Conservation (phyloP, 2,888 invertebrate species). For the Tridacna crocea region DNA sequence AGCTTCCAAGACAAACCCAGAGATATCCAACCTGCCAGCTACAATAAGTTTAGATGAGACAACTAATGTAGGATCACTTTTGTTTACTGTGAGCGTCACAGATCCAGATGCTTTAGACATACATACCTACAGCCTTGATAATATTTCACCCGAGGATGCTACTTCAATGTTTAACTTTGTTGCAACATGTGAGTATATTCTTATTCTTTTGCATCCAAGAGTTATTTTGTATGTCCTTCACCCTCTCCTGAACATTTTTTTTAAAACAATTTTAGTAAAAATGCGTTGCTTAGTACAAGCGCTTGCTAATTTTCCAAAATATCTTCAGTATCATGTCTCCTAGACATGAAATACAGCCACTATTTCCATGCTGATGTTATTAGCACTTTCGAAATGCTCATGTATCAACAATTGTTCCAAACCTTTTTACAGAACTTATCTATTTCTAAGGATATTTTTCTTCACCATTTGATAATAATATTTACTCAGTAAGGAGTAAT, state of each 20-base stretch:
- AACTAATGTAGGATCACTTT: conserved; percentile 15
- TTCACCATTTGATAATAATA: background rate
- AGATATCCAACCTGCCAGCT: conserved; percentile 37
- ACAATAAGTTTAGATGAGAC: conserved; percentile 33
- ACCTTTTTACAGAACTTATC: no score
- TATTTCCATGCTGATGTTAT: no score
- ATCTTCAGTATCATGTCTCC: no score
- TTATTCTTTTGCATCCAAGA: no score
- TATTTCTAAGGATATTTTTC: background rate
- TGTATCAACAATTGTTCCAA: no score
- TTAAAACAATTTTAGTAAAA: background rate
- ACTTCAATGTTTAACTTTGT: background rate
- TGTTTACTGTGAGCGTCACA: conserved; percentile 32
- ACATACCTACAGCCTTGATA: conserved; percentile 29
- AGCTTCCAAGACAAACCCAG: conserved; percentile 45
- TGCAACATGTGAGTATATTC: conserved; percentile 4
- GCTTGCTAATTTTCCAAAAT: no score
- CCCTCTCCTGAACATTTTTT: no score
- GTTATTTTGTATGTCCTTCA: no score
- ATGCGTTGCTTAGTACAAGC: no score
- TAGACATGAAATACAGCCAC: no score
- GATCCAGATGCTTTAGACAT: conserved; percentile 40
- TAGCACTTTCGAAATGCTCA: no score
- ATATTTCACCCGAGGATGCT: conserved; percentile 4
- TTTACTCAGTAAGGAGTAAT: background rate